Conservation (phyloP, 1,140 invertebrate genomes). For the Drosophila miranda region DNA sequence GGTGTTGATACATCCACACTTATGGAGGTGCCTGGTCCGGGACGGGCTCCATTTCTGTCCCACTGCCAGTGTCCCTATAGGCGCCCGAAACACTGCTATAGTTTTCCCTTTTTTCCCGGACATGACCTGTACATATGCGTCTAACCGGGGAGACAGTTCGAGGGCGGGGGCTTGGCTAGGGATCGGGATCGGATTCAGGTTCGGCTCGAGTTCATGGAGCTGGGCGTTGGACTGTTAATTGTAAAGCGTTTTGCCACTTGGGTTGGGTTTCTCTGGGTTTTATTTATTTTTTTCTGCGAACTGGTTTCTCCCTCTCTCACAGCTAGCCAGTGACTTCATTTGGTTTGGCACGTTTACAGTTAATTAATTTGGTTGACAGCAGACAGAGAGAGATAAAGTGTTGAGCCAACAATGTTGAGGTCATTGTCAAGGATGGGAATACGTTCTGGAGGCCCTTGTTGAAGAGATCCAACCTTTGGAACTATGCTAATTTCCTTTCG, state of each 20-base stretch:
- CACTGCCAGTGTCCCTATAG: constrained; percentile 31
- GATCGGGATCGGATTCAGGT: constrained; percentile 21
- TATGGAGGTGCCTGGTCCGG: neutral
- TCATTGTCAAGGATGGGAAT: constrained; percentile 2
- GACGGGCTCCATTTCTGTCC: neutral
- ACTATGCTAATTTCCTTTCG: no score
- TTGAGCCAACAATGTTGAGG: constrained; percentile 14
- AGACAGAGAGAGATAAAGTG: neutral
- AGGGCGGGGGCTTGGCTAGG: neutral
- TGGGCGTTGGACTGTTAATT: constrained; percentile 63
- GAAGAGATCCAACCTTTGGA: no score
- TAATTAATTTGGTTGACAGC: constrained; percentile 60
- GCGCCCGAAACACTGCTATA: constrained; percentile 39
- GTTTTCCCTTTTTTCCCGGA: constrained; percentile 39
- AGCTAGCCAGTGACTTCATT: constrained; percentile 63
- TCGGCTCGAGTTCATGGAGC: neutral
- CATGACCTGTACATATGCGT: constrained; percentile 51
- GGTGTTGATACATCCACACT: constrained; percentile 70
- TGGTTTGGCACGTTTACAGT: constrained; percentile 65
- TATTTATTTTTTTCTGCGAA: constrained; percentile 12
- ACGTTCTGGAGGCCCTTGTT: neutral
- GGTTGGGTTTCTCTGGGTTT: neutral
- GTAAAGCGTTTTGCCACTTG: constrained; percentile 36
- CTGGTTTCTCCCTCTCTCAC: neutral
- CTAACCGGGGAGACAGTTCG: neutral